These are phyloP conservation scores for Capitulum mitella DNA, from an alignment of 2,888 invertebrate genomes.

Conservation along the genomic window DNA sequence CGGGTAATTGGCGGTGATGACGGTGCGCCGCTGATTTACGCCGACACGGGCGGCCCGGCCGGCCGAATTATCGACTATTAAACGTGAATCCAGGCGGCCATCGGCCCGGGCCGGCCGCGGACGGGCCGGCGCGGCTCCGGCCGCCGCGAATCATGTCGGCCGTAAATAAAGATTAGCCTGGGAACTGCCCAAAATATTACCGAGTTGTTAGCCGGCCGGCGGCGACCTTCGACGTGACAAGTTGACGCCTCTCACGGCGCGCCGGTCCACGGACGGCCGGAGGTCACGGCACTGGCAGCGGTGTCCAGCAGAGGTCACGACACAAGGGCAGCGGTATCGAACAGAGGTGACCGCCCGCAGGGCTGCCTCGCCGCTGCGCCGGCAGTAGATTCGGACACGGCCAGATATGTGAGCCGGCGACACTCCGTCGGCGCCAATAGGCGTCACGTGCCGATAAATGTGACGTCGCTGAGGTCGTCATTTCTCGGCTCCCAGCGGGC, in stretches of 20 bases:
- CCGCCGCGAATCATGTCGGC: conserved; percentile 33
- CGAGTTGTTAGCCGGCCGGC: not conserved
- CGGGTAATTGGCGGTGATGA: conserved; percentile 46
- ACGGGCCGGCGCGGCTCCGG: conserved; percentile 31
- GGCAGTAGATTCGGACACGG: too few species aligned
- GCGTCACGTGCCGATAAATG: too few species aligned
- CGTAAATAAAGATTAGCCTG: conserved; percentile 7
- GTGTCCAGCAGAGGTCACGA: too few species aligned
- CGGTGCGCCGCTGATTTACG: conserved; percentile 43
- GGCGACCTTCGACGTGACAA: not conserved
- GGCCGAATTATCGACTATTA: conserved; percentile 31
- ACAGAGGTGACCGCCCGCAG: too few species aligned
- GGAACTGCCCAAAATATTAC: not conserved
- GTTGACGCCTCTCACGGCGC: not conserved
- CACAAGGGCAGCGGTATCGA: not conserved
- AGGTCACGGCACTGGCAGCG: too few species aligned
- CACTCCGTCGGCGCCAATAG: too few species aligned
- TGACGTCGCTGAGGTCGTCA: too few species aligned
- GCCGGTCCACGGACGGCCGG: too few species aligned
- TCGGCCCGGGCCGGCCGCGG: too few species aligned
- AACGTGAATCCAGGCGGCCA: conserved; percentile 11
- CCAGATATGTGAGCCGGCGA: too few species aligned
- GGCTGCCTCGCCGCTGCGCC: too few species aligned
- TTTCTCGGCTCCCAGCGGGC: too few species aligned
- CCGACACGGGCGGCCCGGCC: conserved; percentile 42